Percentiles rank a stretch among this genome's conserved stretches.
phyloP scores from a whole-genome alignment of 2,113 vertebrate genomes.

The Scomber colias region DNA sequence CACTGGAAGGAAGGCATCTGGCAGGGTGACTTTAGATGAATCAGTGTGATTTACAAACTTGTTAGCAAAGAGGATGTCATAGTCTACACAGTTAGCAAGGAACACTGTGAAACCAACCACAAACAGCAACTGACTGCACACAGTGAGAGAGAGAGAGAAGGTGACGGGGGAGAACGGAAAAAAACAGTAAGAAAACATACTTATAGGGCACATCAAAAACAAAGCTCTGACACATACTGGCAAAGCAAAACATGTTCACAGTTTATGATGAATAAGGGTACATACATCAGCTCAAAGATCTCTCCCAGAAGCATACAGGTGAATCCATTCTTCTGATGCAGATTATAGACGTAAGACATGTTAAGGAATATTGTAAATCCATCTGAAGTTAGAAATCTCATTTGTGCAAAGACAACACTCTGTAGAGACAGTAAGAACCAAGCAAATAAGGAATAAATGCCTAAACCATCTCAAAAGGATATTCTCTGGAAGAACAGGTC shows the following conservation, averaged over 20 bases:
- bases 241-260: not conserved
- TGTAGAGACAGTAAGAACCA: not conserved
- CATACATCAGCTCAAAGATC: constrained; percentile 97
- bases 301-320: constrained; percentile 97
- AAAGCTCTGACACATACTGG: not conserved
- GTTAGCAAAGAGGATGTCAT: constrained; percentile 99
- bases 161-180: not conserved
- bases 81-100: constrained; percentile 97
- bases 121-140: constrained; percentile 94
- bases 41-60: constrained; percentile 97
- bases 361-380: constrained; percentile 73
- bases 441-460: not conserved
- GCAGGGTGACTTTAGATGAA: constrained; percentile 94
- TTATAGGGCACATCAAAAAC: not conserved
- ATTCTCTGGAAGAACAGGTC: constrained; percentile 99
- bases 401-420: not conserved
- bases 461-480: constrained; percentile 89
- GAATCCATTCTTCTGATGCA: constrained; percentile 99
- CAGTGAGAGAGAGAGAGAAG: not conserved
- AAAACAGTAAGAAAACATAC: not conserved
- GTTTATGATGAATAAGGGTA: constrained; percentile 45
- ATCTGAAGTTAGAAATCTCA: not conserved
- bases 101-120: constrained; percentile 98
- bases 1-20: constrained; percentile 93
- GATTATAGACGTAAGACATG: constrained; percentile 90